A percentile compares a stretch with the other conserved stretches of the same genome.
Evolutionary conservation across 2,888 invertebrate genomes (phyloP).

Genomic region (Idaea dimidiata): DNA sequence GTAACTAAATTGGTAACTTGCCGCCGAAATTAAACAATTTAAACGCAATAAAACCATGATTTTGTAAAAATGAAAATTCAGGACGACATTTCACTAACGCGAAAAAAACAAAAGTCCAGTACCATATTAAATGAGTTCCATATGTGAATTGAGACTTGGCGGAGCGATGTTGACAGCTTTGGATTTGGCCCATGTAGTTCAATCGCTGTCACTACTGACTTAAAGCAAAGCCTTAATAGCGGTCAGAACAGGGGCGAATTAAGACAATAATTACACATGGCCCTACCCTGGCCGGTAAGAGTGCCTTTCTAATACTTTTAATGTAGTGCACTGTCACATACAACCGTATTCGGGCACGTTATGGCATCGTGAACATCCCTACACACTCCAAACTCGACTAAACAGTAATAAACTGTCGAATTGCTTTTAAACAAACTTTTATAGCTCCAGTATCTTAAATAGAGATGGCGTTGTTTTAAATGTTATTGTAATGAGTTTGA

Average conservation of each 20-base stretch:
- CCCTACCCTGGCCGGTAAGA: conserved; percentile 16
- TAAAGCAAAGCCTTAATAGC: conserved; percentile 49
- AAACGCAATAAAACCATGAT: no score
- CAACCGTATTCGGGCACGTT: not conserved
- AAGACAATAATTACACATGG: conserved; percentile 77
- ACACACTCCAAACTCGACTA: not conserved
- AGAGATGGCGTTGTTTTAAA: conserved; percentile 1
- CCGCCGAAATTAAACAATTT: no score
- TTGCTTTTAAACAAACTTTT: not conserved
- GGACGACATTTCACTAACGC: no score
- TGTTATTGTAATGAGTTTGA: not conserved
- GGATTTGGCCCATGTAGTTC: not conserved
- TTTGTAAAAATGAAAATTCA: no score
- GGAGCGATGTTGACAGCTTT: not conserved
- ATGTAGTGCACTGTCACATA: conserved; percentile 1
- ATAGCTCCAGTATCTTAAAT: not conserved
- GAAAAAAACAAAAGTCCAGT: no score
- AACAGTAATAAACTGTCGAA: not conserved
- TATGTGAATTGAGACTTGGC: not conserved
- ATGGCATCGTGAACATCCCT: not conserved
- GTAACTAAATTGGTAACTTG: no score
- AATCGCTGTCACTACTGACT: conserved; percentile 43
- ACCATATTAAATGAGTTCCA: not conserved
- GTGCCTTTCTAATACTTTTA: not conserved
- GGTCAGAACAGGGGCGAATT: conserved; percentile 72